Percentiles rank a stretch among this genome's conserved stretches.
Conservation (phyloP, 2,888 invertebrate genomes). For the Pyrrhosoma nymphula region DNA sequence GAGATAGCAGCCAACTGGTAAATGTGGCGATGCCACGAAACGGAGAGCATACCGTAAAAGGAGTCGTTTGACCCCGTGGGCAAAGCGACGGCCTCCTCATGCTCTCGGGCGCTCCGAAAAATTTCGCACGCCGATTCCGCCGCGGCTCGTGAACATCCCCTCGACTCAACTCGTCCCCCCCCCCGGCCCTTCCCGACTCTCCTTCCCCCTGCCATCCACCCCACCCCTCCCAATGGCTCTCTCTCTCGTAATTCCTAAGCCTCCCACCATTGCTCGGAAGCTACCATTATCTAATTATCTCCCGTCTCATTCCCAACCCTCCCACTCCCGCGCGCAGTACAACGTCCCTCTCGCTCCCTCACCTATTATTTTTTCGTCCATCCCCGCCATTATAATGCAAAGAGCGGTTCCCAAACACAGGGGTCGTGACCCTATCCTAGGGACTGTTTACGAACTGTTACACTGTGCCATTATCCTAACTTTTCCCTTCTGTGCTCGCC, state of each 20-base stretch:
- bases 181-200: neutral
- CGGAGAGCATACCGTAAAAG: neutral
- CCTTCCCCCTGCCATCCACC: neutral
- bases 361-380: conserved; percentile 24
- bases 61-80: neutral
- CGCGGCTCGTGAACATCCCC: neutral
- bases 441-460: neutral
- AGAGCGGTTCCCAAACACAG: neutral
- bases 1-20: neutral
- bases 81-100: neutral
- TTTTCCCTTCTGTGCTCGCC: neutral
- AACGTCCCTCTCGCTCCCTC: neutral
- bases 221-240: neutral
- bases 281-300: conserved; percentile 62
- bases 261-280: conserved; percentile 21
- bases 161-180: neutral
- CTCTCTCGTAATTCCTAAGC: neutral
- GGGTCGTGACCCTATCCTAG: conserved; percentile 5
- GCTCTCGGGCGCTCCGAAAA: neutral
- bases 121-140: neutral
- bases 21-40: neutral
- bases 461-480: neutral
- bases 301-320: neutral
- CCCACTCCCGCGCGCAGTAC: neutral
- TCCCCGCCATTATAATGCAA: neutral